These are phyloP conservation scores for Plebejus anna DNA, from an alignment of 2,888 invertebrate species.

Conservation along the genomic window DNA sequence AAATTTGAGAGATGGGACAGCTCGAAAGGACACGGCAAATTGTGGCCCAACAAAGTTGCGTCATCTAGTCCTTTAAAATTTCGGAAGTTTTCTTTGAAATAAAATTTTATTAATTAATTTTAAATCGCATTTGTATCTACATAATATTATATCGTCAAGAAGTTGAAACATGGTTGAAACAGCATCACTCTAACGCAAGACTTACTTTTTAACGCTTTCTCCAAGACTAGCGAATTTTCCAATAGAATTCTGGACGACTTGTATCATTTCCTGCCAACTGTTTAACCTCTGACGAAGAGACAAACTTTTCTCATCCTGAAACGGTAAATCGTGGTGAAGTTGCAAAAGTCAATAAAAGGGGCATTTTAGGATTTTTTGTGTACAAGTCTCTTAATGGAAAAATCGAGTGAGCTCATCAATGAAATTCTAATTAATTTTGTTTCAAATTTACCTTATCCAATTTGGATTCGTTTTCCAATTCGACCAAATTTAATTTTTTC, in stretches of 20 bases:
- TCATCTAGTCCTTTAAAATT: too few species aligned
- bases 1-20: too few species aligned
- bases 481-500: slow-evolving; percentile 34
- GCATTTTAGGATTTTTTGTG: background rate
- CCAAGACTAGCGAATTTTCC: slow-evolving; percentile 93
- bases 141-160: background rate
- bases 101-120: background rate
- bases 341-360: background rate
- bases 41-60: too few species aligned
- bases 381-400: background rate
- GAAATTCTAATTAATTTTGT: background rate
- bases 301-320: slow-evolving; percentile 93
- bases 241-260: slow-evolving; percentile 95
- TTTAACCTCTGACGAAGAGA: slow-evolving; percentile 93
- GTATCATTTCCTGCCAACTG: slow-evolving; percentile 96
- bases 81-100: background rate
- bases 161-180: too few species aligned
- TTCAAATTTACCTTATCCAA: slow-evolving; percentile 36
- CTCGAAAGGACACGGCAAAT: too few species aligned
- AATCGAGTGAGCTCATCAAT: background rate
- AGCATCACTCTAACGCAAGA: slow-evolving; percentile 33
- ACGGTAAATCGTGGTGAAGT: slow-evolving; percentile 31
- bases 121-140: background rate
- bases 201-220: slow-evolving; percentile 95
- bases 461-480: slow-evolving; percentile 32